phyloP scores from a whole-genome alignment of 1,140 invertebrate genomes.

The Saccostrea echinata region DNA sequence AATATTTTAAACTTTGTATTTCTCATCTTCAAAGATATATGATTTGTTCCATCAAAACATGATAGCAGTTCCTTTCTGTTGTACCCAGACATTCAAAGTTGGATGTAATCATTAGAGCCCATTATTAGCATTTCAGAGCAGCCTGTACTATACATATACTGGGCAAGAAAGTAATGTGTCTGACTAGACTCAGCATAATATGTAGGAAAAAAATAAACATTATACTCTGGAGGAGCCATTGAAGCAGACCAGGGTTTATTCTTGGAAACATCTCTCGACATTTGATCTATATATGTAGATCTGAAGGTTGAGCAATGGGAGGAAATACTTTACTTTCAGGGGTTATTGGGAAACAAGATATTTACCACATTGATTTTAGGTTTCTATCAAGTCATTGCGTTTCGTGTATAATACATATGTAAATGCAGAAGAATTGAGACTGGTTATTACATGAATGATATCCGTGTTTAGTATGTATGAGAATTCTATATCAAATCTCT shows the following conservation, averaged over 20 bases:
- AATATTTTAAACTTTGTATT: no score
- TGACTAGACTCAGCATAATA: conserved; percentile 1
- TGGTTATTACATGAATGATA: neutral
- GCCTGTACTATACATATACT: neutral
- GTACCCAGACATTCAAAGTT: no score
- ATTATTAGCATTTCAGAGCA: no score
- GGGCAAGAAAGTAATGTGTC: conserved; percentile 5
- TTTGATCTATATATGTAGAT: conserved; percentile 33
- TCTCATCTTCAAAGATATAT: no score
- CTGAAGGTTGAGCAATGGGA: neutral
- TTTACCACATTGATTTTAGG: neutral
- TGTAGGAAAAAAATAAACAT: conserved; percentile 29
- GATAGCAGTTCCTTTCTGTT: no score
- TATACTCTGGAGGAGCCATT: neutral
- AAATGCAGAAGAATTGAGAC: neutral
- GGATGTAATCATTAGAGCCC: no score
- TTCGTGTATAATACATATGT: conserved; percentile 2
- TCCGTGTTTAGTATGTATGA: neutral
- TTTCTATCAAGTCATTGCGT: neutral
- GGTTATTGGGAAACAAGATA: conserved; percentile 16
- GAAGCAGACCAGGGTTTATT: neutral
- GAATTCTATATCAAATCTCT: no score
- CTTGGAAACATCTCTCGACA: neutral
- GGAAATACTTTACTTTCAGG: neutral
- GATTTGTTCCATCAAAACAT: no score